phyloP scores from a whole-genome alignment of 2,797 vertebrate genomes.

The Rhynchotus rufescens region DNA sequence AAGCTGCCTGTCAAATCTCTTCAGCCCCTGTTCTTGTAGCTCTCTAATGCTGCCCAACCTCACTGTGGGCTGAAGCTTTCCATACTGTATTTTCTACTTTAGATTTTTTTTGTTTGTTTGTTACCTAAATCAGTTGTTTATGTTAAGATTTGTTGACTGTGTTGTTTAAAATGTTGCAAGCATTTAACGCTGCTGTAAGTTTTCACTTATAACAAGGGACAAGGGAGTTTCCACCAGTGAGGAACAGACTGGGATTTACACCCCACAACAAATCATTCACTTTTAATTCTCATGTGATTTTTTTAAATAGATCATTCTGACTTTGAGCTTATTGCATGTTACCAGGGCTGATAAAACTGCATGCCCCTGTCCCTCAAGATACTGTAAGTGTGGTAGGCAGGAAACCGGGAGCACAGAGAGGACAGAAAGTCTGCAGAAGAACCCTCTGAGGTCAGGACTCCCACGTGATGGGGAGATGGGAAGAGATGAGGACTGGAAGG shows the following conservation, averaged over 20 bases:
- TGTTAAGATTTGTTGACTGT: background rate
- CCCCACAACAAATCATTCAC: background rate
- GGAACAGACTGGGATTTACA: background rate
- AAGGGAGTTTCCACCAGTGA: background rate
- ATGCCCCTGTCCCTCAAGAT: background rate
- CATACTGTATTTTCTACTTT: background rate
- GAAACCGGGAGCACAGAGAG: background rate
- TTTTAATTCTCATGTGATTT: background rate
- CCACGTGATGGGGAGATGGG: background rate
- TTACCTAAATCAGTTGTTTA: background rate
- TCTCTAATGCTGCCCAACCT: slow-evolving; percentile 3
- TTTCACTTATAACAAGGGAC: no score
- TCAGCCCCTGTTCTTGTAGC: slow-evolving; percentile 24
- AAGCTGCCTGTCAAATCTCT: slow-evolving; percentile 28
- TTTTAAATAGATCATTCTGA: background rate
- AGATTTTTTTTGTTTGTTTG: background rate
- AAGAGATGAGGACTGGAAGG: background rate
- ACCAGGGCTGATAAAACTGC: background rate
- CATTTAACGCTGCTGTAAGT: background rate
- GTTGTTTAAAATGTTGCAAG: accelerated
- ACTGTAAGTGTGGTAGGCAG: background rate
- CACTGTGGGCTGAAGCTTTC: slow-evolving; percentile 4
- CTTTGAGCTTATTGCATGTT: background rate
- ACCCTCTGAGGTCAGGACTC: background rate
- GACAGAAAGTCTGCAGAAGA: background rate